Evolutionary conservation across 2,113 vertebrate species (phyloP).

Genomic region (Fulica atra): DNA sequence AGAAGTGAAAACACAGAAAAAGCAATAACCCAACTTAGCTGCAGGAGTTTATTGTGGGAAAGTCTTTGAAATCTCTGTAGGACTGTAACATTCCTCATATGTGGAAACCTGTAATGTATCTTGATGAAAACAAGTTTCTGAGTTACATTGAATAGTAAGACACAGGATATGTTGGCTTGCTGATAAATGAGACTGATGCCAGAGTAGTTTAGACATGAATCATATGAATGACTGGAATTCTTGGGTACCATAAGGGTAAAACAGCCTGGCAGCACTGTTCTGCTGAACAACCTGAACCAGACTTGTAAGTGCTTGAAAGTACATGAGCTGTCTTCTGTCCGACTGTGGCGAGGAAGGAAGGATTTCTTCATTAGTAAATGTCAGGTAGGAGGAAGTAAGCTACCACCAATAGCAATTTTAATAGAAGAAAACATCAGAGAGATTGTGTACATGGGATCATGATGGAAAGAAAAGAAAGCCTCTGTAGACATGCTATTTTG

Average conservation of each 20-base stretch:
- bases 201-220: not conserved
- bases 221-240: not conserved
- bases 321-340: not conserved
- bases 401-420: rapidly evolving
- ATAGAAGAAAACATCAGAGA: not conserved
- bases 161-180: not conserved
- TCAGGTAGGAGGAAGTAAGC: not conserved
- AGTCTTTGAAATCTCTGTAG: not conserved
- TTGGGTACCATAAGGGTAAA: not conserved
- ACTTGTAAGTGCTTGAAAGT: not conserved
- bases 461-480: not conserved
- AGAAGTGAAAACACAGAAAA: not conserved
- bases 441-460: rapidly evolving
- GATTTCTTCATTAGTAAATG: not conserved
- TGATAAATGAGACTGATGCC: not conserved
- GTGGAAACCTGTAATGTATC: not conserved
- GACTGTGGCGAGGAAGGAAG: not conserved
- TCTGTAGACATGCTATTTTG: not conserved
- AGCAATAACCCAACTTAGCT: not conserved
- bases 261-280: not conserved
- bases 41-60: not conserved
- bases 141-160: not conserved
- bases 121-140: not conserved
- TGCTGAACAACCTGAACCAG: not conserved
- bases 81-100: not conserved